These are phyloP conservation scores for Echinarachnius parma DNA, from an alignment of 53 echinoderm and acorn worm species.

Conservation along the genomic window DNA sequence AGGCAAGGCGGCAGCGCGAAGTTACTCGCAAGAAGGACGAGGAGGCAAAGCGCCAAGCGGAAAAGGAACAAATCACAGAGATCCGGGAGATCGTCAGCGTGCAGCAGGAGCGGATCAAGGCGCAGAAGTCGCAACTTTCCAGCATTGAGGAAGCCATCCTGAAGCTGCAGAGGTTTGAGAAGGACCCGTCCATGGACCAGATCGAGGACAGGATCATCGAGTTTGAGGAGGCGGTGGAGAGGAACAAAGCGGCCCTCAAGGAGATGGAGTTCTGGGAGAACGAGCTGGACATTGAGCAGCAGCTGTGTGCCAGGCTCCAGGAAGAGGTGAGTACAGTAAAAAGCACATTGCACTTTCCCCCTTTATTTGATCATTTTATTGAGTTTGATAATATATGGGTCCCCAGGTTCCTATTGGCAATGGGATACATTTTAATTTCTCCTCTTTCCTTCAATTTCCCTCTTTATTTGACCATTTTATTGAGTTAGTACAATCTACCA, in stretches of 20 bases:
- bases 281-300: conserved; percentile 81
- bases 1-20: conserved; percentile 20
- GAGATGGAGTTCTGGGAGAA: conserved; percentile 96
- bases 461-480: too few relatives aligned
- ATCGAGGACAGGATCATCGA: conserved; percentile 62
- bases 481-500: too few relatives aligned
- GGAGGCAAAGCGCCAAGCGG: conserved; percentile 38
- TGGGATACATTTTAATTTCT: too few relatives aligned
- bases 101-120: conserved; percentile 60
- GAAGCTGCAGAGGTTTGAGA: conserved; percentile 43
- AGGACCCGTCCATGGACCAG: conserved; percentile 48
- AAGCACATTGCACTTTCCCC: too few relatives aligned
- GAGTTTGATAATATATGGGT: too few relatives aligned
- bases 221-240: conserved; percentile 53
- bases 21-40: conserved; percentile 20
- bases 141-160: conserved; percentile 50
- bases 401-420: too few relatives aligned
- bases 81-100: conserved; percentile 48
- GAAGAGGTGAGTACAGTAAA: conserved; percentile 36
- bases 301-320: conserved; percentile 45
- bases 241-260: conserved; percentile 69
- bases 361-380: too few relatives aligned
- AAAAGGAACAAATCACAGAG: conserved; percentile 50
- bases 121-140: conserved; percentile 45
- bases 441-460: too few relatives aligned